These are phyloP conservation scores for Euborellia annulipes DNA, from an alignment of 1,140 invertebrate genomes.

Conservation along the genomic window DNA sequence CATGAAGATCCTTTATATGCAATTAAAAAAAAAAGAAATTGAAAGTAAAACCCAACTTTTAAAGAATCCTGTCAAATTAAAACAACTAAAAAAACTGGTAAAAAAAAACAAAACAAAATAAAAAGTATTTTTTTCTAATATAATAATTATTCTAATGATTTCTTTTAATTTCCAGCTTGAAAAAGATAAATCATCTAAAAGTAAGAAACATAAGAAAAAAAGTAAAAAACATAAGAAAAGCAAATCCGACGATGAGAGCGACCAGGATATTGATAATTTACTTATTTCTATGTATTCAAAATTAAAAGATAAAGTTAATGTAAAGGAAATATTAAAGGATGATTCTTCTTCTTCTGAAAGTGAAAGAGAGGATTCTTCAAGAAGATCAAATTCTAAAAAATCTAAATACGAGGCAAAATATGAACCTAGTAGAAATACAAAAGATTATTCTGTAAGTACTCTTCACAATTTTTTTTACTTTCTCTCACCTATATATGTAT, in stretches of 20 bases:
- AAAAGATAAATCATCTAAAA: conserved; percentile 27
- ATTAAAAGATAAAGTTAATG: conserved; percentile 8
- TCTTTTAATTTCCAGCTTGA: conserved; percentile 21
- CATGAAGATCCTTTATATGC: conserved; percentile 78
- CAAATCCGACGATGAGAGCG: conserved; percentile 4
- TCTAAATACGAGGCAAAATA: neutral
- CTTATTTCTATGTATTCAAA: conserved; percentile 9
- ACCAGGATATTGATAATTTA: conserved; percentile 10
- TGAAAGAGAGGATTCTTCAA: conserved; percentile 4
- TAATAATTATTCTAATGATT: too few species aligned
- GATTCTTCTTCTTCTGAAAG: conserved; percentile 1
- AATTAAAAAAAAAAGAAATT: conserved; percentile 71
- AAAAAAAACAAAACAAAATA: conserved; percentile 22
- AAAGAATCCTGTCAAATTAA: conserved; percentile 80
- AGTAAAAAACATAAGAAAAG: conserved; percentile 27
- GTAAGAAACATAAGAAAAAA: conserved; percentile 27
- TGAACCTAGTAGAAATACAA: too few species aligned
- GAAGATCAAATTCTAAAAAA: neutral
- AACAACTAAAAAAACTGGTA: conserved; percentile 62
- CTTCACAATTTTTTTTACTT: too few species aligned
- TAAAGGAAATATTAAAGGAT: conserved; percentile 3
- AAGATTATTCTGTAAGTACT: too few species aligned
- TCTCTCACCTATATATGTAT: too few species aligned
- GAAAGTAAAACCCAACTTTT: conserved; percentile 62
- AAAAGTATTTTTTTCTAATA: too few species aligned